phyloP scores from a whole-genome alignment of 2,797 vertebrate genomes.

The Urosaurus nigricauda region DNA sequence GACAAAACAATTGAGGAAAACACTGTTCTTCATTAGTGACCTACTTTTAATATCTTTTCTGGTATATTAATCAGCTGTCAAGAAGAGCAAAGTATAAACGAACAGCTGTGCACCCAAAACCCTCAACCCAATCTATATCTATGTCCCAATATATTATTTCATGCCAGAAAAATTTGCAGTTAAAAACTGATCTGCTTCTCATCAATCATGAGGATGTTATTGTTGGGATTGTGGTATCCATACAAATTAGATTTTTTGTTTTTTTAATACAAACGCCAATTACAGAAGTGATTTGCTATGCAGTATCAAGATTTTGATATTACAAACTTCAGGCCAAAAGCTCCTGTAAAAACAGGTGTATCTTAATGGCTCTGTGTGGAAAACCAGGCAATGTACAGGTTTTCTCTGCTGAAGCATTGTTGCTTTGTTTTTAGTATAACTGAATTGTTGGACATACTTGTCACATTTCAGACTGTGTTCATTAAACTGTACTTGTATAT shows the following conservation, averaged over 20 bases:
- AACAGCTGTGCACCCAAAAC: constrained; percentile 20
- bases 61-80: constrained; percentile 44
- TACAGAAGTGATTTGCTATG: neutral
- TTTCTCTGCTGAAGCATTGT: neutral
- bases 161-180: neutral
- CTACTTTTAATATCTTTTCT: constrained; percentile 60
- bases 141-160: constrained; percentile 14
- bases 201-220: no score
- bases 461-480: neutral
- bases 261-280: no score
- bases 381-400: neutral
- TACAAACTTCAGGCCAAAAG: neutral
- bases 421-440: neutral
- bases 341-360: neutral
- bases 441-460: neutral
- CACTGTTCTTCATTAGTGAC: constrained; percentile 23
- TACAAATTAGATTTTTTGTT: no score
- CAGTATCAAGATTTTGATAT: neutral
- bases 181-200: neutral
- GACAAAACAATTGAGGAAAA: constrained; percentile 30
- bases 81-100: constrained; percentile 43
- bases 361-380: neutral
- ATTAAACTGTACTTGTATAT: neutral
- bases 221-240: no score
- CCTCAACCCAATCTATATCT: constrained; percentile 12